Conservation (phyloP, 2,888 invertebrate species). For the Pecten maximus region DNA sequence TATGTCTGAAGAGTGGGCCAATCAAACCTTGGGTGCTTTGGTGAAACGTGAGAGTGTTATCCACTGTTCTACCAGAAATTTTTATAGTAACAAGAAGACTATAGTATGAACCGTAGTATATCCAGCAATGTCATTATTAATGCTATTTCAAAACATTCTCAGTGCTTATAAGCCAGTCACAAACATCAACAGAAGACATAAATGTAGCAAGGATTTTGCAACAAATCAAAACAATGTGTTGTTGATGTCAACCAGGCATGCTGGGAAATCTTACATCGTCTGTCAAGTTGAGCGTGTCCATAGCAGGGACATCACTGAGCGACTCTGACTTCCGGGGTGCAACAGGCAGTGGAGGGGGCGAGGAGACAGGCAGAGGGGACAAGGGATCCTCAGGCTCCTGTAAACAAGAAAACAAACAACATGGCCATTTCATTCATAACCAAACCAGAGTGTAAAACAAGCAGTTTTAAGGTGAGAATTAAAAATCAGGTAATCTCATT, state of each 20-base stretch:
- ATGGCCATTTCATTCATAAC: background rate
- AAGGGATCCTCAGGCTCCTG: conserved; percentile 33
- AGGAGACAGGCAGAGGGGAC: conserved; percentile 46
- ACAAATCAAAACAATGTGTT: background rate
- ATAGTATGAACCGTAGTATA: background rate
- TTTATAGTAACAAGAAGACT: background rate
- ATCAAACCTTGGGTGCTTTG: no score
- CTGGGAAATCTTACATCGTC: conserved; percentile 23
- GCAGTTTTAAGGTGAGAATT: background rate
- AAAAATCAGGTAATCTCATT: background rate
- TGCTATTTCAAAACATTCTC: background rate
- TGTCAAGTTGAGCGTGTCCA: background rate
- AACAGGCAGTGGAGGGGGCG: conserved; percentile 42
- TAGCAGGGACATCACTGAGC: background rate
- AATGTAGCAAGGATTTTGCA: background rate
- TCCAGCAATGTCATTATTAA: background rate
- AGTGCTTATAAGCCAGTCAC: background rate
- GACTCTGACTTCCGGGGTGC: conserved; percentile 39
- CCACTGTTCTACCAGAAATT: background rate
- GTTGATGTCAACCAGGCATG: background rate
- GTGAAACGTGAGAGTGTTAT: no score
- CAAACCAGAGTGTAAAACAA: background rate
- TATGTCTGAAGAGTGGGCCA: no score
- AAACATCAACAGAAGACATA: background rate
- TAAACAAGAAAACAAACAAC: background rate